These are phyloP conservation scores for Antheraea yamamai DNA, from an alignment of 2,888 invertebrate genomes.

Conservation along the genomic window DNA sequence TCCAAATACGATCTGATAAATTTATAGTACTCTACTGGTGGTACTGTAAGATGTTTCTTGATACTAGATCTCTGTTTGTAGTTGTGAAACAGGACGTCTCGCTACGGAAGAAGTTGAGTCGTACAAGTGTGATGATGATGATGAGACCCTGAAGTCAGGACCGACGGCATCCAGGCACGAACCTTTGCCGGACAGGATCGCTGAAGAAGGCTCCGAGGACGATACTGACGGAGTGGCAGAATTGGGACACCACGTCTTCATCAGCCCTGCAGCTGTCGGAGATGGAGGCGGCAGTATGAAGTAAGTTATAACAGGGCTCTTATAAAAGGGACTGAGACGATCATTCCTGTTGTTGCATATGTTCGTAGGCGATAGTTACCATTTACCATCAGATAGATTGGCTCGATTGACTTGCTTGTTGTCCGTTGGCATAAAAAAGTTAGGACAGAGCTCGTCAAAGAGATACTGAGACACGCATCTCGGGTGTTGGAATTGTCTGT, in stretches of 20 bases:
- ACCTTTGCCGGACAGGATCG: slow-evolving; percentile 65
- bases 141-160: slow-evolving; percentile 24
- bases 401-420: no score
- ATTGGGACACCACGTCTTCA: slow-evolving; percentile 35
- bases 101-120: slow-evolving; percentile 87
- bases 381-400: no score
- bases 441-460: no score
- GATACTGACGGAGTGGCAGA: slow-evolving; percentile 42
- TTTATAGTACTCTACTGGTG: no score
- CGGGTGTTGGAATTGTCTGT: no score
- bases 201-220: slow-evolving; percentile 61
- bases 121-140: slow-evolving; percentile 45
- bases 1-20: no score
- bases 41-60: not conserved
- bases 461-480: no score
- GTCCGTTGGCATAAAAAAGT: no score
- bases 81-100: slow-evolving; percentile 84
- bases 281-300: slow-evolving; percentile 45
- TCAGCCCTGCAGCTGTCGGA: slow-evolving; percentile 45
- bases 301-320: slow-evolving; percentile 29
- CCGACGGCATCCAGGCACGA: slow-evolving; percentile 54
- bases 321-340: no score
- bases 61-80: slow-evolving; percentile 44
- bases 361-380: no score
- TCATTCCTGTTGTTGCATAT: no score